Evolutionary conservation across 2,888 invertebrate species (phyloP).

Genomic region (Iselma pallidipennis): DNA sequence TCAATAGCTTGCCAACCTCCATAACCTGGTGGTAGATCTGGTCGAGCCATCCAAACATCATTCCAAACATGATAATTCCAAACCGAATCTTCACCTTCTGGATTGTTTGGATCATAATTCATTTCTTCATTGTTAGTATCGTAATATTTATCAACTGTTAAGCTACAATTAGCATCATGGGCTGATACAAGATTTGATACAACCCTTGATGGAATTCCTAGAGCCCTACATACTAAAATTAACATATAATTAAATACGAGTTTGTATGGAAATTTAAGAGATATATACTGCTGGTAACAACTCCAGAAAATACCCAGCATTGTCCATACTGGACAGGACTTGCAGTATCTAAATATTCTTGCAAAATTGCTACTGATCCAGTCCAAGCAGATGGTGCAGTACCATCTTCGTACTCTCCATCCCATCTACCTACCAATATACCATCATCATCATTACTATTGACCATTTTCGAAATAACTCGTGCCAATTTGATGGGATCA

Average conservation of each 20-base stretch:
- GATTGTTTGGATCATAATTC: slow-evolving; percentile 69
- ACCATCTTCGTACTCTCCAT: slow-evolving; percentile 73
- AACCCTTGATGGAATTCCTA: slow-evolving; percentile 79
- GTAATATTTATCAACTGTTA: slow-evolving; percentile 81
- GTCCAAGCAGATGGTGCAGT: slow-evolving; percentile 80
- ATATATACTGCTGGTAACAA: slow-evolving; percentile 73
- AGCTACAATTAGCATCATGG: slow-evolving; percentile 78
- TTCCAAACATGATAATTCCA: slow-evolving; percentile 93
- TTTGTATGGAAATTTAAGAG: background rate
- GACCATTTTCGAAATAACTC: slow-evolving; percentile 74
- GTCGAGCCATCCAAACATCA: slow-evolving; percentile 84
- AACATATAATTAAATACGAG: background rate
- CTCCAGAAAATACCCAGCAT: slow-evolving; percentile 87
- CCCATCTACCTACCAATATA: slow-evolving; percentile 74
- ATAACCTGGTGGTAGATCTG: slow-evolving; percentile 75
- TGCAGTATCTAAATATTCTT: slow-evolving; percentile 67
- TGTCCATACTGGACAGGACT: slow-evolving; percentile 79
- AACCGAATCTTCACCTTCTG: slow-evolving; percentile 72
- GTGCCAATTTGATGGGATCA: slow-evolving; percentile 70
- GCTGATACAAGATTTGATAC: slow-evolving; percentile 85
- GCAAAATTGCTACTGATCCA: slow-evolving; percentile 76
- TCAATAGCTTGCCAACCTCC: slow-evolving; percentile 92
- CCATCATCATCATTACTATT: slow-evolving; percentile 76
- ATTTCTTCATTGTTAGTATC: slow-evolving; percentile 67
- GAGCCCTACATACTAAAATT: slow-evolving; percentile 70